Evolutionary conservation across 2,797 vertebrate species (phyloP).

Genomic region (Decapterus maruadsi): DNA sequence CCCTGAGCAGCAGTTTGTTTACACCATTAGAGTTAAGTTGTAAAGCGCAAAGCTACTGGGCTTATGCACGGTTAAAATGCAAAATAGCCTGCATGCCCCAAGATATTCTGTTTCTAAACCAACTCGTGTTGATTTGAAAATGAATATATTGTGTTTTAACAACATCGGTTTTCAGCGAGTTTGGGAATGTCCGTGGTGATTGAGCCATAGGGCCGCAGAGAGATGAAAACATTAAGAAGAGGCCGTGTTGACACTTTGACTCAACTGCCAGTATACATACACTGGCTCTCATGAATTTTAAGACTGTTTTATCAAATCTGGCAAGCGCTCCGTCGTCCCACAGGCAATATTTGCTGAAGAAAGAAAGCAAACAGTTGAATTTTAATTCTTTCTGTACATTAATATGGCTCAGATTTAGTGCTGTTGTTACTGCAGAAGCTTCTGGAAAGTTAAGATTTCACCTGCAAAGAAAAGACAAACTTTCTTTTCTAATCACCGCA

Average conservation of each 20-base stretch:
- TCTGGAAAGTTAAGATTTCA: not conserved
- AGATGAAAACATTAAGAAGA: constrained; percentile 3
- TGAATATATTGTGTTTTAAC: not conserved
- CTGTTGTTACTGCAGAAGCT: not conserved
- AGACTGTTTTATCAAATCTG: constrained; percentile 10
- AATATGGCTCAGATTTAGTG: not conserved
- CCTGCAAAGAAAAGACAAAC: not conserved
- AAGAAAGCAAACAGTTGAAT: constrained; percentile 4
- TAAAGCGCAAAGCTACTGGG: not conserved
- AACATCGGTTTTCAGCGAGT: not conserved
- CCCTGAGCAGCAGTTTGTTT: constrained; percentile 3
- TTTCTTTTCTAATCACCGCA: too few relatives aligned
- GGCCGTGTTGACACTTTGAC: constrained; percentile 9
- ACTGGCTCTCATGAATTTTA: constrained; percentile 7
- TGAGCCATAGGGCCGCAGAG: not conserved
- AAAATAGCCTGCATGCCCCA: not conserved
- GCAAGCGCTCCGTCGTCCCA: constrained; percentile 14
- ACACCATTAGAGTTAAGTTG: constrained; percentile 11
- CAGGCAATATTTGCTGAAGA: constrained; percentile 6
- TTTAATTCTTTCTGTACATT: not conserved
- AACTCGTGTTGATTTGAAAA: constrained; percentile 8
- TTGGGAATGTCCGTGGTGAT: not conserved
- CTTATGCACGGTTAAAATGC: constrained; percentile 31
- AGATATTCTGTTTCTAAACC: constrained; percentile 21
- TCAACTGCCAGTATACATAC: not conserved